These are phyloP conservation scores for Luperina testacea DNA, from an alignment of 2,888 invertebrate species.

Conservation along the genomic window DNA sequence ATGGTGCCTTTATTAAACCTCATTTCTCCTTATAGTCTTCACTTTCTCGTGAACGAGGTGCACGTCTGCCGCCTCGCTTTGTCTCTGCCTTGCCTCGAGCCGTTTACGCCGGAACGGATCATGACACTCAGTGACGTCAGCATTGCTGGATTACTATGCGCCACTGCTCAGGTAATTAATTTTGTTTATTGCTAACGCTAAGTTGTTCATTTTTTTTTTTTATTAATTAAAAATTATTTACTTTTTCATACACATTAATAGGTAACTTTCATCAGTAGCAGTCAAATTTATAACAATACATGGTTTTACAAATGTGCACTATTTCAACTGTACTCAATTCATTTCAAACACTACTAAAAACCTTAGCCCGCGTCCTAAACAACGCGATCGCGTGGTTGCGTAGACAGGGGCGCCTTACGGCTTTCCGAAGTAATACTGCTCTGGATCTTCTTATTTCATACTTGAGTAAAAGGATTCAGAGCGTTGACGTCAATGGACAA, in stretches of 20 bases:
- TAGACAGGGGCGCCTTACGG: no score
- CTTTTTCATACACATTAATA: not conserved
- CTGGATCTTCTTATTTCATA: no score
- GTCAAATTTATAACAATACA: not conserved
- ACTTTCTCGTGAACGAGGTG: constrained; percentile 95
- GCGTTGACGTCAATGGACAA: no score
- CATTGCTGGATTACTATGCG: constrained; percentile 95
- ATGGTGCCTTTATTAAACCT: not conserved
- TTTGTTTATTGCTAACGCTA: not conserved
- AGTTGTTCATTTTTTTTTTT: not conserved
- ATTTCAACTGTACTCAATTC: not conserved
- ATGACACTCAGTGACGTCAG: constrained; percentile 95
- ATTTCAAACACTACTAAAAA: not conserved
- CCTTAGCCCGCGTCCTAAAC: no score
- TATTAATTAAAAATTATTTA: not conserved
- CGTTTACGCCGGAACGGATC: constrained; percentile 95
- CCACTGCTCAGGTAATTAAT: constrained; percentile 91
- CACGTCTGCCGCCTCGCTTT: constrained; percentile 95
- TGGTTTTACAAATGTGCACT: not conserved
- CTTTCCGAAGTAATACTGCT: no score
- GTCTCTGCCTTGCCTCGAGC: constrained; percentile 96
- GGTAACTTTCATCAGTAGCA: not conserved
- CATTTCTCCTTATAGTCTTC: constrained; percentile 89
- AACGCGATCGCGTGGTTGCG: no score
- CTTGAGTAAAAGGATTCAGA: no score